Base-by-base conservation (phyloP, 2,888 invertebrate species). In the Eupithecia tripunctaria region DNA sequence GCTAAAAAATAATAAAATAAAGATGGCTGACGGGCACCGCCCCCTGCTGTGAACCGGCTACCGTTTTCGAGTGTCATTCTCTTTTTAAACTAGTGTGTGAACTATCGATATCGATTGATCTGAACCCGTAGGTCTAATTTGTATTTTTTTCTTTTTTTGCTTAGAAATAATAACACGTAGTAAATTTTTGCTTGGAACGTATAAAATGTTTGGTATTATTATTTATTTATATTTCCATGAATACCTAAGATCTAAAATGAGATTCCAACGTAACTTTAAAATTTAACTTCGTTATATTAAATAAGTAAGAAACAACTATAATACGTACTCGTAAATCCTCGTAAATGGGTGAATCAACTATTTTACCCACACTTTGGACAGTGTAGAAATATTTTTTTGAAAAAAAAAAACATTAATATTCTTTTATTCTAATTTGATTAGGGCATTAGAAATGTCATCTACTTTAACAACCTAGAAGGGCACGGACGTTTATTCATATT, bases 31-130 rank as follows among this genome's bases (percentile, higher is more conserved):
- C 85, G 82, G 82, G 92, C 88, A 87, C 90, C 93, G 92, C 94
- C 93, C 89, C 93, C 93, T 83, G 92, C 92, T 87, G 93, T 73
- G 91, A 81, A 77, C 79, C 82, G 83, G 92, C 94, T 94, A 93
- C 94, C 91, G 94, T 93, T 92, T 92, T 85, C 83, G 89, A 93
- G 90, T 90, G 91, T 91, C 92, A 93, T 92, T 91, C 92, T 84
- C 87, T 85, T 84, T 79, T 78, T 78, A 56, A 59, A 36, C 36
- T 71, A 67, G 72, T 72, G 70, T 6, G 21, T 47, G 59, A 21
- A 27, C 59, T 36, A 43, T 62, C 64, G 65, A 62, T 68, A 71
- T 68, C 29, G 38, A 66, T 65, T 29, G n/a, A 36, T 21, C 5
- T 29, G 6, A 51, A 47, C 7, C 6, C 1, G 27, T 3, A 0